phyloP scores from a whole-genome alignment of 2,888 invertebrate genomes.

The Eueremaeus valkanovi region DNA sequence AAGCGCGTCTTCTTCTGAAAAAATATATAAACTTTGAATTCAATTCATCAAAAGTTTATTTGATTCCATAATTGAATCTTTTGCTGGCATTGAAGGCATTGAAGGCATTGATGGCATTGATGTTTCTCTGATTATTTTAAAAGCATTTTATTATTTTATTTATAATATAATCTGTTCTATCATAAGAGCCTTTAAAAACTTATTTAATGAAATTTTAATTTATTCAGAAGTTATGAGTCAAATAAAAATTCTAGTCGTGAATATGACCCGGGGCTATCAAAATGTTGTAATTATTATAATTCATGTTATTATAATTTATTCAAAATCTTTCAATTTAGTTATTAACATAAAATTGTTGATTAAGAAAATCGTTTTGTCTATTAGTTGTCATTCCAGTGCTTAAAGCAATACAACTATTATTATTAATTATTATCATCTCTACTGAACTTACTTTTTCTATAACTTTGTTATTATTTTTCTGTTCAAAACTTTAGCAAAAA shows the following conservation, averaged over 20 bases:
- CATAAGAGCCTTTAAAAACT: not conserved
- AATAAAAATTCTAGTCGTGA: not conserved
- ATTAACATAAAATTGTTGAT: not conserved
- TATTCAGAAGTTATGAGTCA: not conserved
- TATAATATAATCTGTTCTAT: not conserved
- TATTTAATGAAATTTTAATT: conserved; percentile 5
- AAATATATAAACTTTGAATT: not conserved
- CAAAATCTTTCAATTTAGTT: conserved; percentile 15
- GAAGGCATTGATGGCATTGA: not conserved
- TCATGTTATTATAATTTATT: conserved; percentile 20
- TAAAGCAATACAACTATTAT: not conserved
- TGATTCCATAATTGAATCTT: not conserved
- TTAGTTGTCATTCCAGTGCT: conserved; percentile 1
- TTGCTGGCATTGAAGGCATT: too few species aligned
- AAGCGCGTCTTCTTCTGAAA: not conserved
- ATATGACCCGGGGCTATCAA: not conserved
- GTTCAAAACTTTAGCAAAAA: too few species aligned
- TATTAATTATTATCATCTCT: too few species aligned
- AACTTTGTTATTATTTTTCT: too few species aligned
- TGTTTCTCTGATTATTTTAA: not conserved
- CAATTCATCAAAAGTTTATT: not conserved
- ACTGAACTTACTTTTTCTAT: too few species aligned
- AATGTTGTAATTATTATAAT: conserved; percentile 7
- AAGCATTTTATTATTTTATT: not conserved
- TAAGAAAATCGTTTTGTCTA: not conserved